Evolutionary conservation across 2,797 vertebrate species (phyloP).

Genomic region (Microcaecilia unicolor): DNA sequence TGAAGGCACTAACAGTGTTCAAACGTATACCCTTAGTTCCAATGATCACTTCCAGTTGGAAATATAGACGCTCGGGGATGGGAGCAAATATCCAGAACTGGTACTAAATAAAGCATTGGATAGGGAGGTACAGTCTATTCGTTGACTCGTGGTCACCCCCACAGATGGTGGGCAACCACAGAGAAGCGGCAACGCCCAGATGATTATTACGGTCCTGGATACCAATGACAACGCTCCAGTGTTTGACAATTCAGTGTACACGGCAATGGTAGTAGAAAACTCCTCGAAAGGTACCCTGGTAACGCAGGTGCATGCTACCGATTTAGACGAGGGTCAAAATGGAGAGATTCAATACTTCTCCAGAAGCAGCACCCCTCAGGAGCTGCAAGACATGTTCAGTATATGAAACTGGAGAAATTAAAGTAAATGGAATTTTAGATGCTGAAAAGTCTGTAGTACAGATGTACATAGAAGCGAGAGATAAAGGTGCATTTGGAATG

Average conservation of each 20-base stretch:
- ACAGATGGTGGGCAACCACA: conserved; percentile 48
- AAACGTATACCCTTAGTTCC: conserved; percentile 48
- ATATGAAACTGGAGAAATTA: conserved; percentile 56
- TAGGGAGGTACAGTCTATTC: conserved; percentile 48
- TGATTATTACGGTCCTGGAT: conserved; percentile 54
- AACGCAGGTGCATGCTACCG: conserved; percentile 47
- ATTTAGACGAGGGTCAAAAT: conserved; percentile 57
- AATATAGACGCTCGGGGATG: conserved; percentile 34
- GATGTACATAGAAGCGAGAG: conserved; percentile 52
- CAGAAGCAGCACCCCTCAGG: conserved; percentile 44
- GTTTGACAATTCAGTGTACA: conserved; percentile 52
- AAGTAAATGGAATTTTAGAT: conserved; percentile 36
- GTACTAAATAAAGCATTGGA: conserved; percentile 61
- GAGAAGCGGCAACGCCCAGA: conserved; percentile 32
- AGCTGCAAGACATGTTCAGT: conserved; percentile 43
- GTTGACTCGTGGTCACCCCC: conserved; percentile 50
- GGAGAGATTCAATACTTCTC: conserved; percentile 57
- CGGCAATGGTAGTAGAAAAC: conserved; percentile 56
- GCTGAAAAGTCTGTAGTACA: conserved; percentile 44
- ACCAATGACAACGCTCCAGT: conserved; percentile 59
- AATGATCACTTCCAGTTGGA: conserved; percentile 48
- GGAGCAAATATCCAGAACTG: conserved; percentile 55
- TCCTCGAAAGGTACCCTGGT: conserved; percentile 44
- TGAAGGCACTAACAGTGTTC: conserved; percentile 50
- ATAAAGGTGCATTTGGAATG: conserved; percentile 48